These are phyloP conservation scores for Lepidocyrtoides sp. DNA, from an alignment of 2,888 invertebrate genomes.

Conservation along the genomic window DNA sequence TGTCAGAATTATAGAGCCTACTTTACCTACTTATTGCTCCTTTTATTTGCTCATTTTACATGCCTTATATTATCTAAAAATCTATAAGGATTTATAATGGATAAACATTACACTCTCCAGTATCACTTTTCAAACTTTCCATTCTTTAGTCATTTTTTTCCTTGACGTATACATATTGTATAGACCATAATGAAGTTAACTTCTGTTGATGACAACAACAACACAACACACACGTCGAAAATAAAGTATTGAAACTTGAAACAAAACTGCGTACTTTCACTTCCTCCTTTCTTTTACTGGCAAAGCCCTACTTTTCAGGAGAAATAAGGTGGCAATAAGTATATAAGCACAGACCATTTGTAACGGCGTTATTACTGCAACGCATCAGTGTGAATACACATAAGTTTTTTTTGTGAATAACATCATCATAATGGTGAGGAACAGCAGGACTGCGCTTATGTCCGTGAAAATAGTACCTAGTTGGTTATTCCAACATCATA, in stretches of 20 bases:
- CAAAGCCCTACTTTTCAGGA: neutral
- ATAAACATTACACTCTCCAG: neutral
- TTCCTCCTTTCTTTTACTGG: neutral
- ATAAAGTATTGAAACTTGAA: constrained; percentile 39
- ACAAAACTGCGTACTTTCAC: constrained; percentile 23
- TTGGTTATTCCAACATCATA: neutral
- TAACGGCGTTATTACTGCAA: neutral
- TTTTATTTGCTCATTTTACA: constrained; percentile 40
- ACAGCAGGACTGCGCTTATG: neutral
- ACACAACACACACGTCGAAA: neutral
- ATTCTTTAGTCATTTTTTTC: constrained; percentile 5
- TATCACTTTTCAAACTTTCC: constrained; percentile 7
- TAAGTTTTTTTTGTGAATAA: neutral
- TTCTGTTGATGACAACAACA: constrained; percentile 67
- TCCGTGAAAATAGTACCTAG: neutral
- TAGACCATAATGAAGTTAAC: constrained; percentile 53
- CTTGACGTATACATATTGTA: constrained; percentile 34
- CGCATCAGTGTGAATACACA: neutral
- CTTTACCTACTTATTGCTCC: constrained; percentile 2
- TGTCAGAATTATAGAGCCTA: neutral
- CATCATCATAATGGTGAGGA: constrained; percentile 1
- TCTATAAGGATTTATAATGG: neutral
- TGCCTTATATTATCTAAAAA: neutral
- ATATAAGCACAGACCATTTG: constrained; percentile 1
- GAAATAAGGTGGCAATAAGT: constrained; percentile 1